phyloP scores from a whole-genome alignment of 2,113 vertebrate genomes.

The Platysternon megacephalum region DNA sequence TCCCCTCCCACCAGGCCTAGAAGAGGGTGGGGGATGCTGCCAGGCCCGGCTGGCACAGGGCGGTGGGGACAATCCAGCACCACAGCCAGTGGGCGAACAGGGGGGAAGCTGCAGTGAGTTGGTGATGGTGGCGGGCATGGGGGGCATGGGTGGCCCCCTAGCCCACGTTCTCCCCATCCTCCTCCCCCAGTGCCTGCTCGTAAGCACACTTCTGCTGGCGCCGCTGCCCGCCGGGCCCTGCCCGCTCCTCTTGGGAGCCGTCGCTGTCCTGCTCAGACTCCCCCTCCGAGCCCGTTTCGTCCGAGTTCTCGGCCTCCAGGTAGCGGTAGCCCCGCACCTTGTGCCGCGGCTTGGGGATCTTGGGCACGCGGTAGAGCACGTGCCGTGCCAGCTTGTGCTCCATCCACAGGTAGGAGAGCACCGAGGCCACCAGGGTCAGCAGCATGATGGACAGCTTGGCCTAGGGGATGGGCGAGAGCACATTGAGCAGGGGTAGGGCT shows the following conservation, averaged over 20 bases:
- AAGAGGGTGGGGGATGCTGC: background rate
- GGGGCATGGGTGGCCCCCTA: background rate
- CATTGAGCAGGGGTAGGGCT: accelerated
- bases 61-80: background rate
- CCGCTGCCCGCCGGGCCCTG: conserved; percentile 5
- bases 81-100: background rate
- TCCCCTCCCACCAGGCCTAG: background rate
- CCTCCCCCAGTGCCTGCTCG: conserved; percentile 56
- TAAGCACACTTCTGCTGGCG: background rate
- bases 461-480: conserved; percentile 33
- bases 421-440: conserved; percentile 77
- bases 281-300: conserved; percentile 83
- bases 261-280: background rate
- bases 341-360: conserved; percentile 91
- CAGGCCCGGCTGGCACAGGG: background rate
- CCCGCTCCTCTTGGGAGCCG: background rate
- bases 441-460: conserved; percentile 91
- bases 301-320: conserved; percentile 92
- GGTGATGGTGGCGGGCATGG: background rate
- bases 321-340: conserved; percentile 92
- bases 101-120: background rate
- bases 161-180: conserved; percentile 24
- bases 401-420: conserved; percentile 87
- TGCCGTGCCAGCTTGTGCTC: conserved; percentile 82
- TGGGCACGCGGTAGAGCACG: conserved; percentile 83